phyloP scores from a whole-genome alignment of 2,888 invertebrate species.

The Clanis bilineata region DNA sequence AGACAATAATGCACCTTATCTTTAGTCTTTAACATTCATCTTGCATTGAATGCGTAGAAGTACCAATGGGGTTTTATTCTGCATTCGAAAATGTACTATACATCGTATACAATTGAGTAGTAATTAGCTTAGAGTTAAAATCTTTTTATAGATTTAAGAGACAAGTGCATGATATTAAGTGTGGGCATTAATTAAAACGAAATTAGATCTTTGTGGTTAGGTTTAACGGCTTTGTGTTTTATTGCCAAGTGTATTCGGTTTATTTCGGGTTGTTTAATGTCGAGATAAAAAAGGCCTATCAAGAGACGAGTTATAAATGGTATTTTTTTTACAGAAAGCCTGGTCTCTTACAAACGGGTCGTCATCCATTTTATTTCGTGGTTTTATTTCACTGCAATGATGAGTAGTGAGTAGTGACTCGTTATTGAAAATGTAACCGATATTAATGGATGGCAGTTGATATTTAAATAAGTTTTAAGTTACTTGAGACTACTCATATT shows the following conservation, averaged over 20 bases:
- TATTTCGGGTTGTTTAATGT: background rate
- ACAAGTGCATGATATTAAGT: constrained; percentile 49
- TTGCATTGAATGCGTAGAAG: background rate
- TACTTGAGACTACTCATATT: too few species aligned
- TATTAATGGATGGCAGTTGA: background rate
- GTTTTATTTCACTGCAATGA: background rate
- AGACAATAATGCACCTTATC: background rate
- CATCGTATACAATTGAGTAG: background rate
- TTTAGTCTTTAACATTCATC: background rate
- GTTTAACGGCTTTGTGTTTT: background rate
- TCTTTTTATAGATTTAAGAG: constrained; percentile 33
- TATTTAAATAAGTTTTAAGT: background rate
- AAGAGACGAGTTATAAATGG: constrained; percentile 13
- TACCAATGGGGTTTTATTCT: background rate
- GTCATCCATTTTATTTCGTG: background rate
- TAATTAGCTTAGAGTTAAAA: background rate
- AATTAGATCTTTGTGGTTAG: constrained; percentile 34
- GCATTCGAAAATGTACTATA: background rate
- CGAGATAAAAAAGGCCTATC: constrained; percentile 9
- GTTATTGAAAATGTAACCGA: background rate
- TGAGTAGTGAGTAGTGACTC: background rate
- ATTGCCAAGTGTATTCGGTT: background rate
- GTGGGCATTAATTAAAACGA: constrained; percentile 48
- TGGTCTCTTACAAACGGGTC: background rate
- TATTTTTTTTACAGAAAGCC: constrained; percentile 27